Percentiles rank a stretch among this genome's conserved stretches.
Evolutionary conservation across 2,797 vertebrate genomes (phyloP).

Genomic region (Heliangelus exortis): DNA sequence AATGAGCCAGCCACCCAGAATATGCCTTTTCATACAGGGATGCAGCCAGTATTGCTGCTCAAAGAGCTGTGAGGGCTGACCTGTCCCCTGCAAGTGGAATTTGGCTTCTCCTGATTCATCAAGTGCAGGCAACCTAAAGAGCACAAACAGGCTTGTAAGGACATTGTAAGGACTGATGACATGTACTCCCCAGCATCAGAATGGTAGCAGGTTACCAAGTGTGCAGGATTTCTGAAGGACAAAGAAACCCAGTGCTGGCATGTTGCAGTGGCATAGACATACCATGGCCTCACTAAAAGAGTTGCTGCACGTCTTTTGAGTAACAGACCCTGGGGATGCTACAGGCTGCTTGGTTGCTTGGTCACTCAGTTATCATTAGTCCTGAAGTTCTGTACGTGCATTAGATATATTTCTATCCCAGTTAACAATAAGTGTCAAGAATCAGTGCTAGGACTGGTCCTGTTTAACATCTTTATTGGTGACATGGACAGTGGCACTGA

Average conservation of each 20-base stretch:
- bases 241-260: background rate
- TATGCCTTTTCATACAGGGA: background rate
- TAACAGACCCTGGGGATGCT: background rate
- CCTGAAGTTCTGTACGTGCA: background rate
- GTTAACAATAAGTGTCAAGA: background rate
- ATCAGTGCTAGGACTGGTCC: no score
- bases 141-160: background rate
- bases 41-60: background rate
- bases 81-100: no score
- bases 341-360: background rate
- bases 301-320: background rate
- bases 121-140: background rate
- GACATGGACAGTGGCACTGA: no score
- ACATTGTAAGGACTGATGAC: background rate
- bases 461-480: no score
- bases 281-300: background rate
- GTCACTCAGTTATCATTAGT: background rate
- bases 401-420: background rate
- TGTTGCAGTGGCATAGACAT: background rate
- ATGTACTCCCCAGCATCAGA: background rate
- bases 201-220: background rate
- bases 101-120: background rate
- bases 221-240: background rate
- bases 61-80: background rate
- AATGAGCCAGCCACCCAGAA: background rate